These are phyloP conservation scores for Halichondria panicea DNA, from an alignment of 37 sponge, comb jelly and placozoan species.

Conservation along the genomic window DNA sequence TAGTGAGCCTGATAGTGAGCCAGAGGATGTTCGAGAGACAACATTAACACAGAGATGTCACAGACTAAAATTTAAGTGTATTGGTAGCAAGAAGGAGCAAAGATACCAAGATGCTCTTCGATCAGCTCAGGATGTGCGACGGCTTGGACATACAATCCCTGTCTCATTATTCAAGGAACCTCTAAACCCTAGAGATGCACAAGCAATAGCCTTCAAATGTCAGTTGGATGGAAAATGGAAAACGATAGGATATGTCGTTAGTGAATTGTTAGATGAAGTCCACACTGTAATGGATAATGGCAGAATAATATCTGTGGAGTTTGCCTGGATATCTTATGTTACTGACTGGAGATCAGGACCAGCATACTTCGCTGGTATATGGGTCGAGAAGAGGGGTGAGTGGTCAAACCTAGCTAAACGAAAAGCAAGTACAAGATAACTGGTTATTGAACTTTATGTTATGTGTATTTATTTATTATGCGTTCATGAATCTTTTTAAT, in stretches of 20 bases:
- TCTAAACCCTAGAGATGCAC: constrained; percentile 12
- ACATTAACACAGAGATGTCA: too few species aligned
- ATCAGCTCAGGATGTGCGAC: neutral
- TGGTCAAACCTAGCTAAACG: constrained; percentile 10
- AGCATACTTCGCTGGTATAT: constrained; percentile 31
- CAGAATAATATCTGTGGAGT: neutral
- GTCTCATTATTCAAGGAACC: constrained; percentile 24
- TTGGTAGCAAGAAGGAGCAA: constrained; percentile 1
- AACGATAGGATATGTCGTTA: constrained; percentile 43
- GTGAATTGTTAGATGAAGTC: constrained; percentile 13
- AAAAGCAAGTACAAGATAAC: constrained; percentile 19
- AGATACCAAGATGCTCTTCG: neutral
- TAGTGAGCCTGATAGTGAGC: too few species aligned
- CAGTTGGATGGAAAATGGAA: constrained; percentile 27
- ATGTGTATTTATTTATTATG: neutral
- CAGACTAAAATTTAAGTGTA: constrained; percentile 35
- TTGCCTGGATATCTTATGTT: constrained; percentile 30
- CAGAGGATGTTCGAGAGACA: too few species aligned
- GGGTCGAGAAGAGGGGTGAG: constrained; percentile 12
- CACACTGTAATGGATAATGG: neutral
- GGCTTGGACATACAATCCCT: constrained; percentile 1
- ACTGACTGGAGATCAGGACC: constrained; percentile 26
- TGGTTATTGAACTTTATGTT: neutral
- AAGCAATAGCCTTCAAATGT: constrained; percentile 34
- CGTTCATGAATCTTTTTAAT: neutral